phyloP scores from a whole-genome alignment of 2,888 invertebrate genomes.

The Cataglyphis livida region DNA sequence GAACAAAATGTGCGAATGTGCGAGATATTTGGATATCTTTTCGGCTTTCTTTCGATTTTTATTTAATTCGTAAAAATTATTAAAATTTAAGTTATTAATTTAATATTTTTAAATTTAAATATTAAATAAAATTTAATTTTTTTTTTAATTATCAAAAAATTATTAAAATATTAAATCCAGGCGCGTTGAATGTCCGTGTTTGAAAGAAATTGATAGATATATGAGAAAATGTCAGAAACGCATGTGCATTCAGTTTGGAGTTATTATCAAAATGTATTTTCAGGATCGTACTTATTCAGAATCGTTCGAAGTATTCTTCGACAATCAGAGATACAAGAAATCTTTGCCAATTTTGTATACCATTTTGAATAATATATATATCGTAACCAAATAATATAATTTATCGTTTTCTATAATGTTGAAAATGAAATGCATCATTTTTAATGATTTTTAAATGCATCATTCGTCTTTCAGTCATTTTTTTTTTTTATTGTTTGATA shows the following conservation, averaged over 20 bases:
- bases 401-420: no score
- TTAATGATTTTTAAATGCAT: neutral
- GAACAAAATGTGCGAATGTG: conserved; percentile 17
- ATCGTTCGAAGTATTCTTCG: conserved; percentile 16
- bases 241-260: conserved; percentile 34
- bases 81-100: no score
- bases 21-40: neutral
- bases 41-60: conserved; percentile 4
- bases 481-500: neutral
- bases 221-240: conserved; percentile 6
- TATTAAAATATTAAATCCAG: neutral
- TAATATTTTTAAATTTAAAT: no score
- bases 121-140: no score
- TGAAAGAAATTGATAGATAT: conserved; percentile 7
- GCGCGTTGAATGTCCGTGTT: conserved; percentile 11
- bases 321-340: neutral
- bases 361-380: neutral
- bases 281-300: conserved; percentile 15
- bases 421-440: neutral
- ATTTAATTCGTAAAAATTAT: neutral
- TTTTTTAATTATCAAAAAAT: no score
- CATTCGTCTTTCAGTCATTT: neutral
- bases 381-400: no score
- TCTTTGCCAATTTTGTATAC: neutral
- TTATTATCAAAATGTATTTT: conserved; percentile 47